These are phyloP conservation scores for Euplexia lucipara DNA, from an alignment of 2,888 invertebrate species.

Conservation along the genomic window DNA sequence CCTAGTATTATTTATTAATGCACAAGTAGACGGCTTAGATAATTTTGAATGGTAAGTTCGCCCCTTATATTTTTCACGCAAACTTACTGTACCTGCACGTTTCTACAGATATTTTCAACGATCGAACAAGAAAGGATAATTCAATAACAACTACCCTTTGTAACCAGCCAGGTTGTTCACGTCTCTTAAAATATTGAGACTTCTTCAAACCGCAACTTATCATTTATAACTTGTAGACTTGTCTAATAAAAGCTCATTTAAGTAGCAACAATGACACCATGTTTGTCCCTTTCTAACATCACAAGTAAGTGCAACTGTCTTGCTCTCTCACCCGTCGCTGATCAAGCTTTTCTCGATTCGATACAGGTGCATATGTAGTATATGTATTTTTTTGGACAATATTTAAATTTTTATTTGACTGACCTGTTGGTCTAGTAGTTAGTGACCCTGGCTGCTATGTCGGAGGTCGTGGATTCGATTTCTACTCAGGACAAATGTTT, in stretches of 20 bases:
- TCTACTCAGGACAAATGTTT: too few species aligned
- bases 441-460: too few species aligned
- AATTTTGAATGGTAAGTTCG: too few species aligned
- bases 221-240: slow-evolving; percentile 55
- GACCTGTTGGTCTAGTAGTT: too few species aligned
- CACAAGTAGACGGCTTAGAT: too few species aligned
- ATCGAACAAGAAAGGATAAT: background rate
- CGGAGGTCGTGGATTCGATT: too few species aligned
- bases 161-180: slow-evolving; percentile 22
- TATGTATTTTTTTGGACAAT: slow-evolving; percentile 28
- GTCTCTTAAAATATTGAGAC: slow-evolving; percentile 41
- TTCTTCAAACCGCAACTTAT: slow-evolving; percentile 24
- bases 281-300: slow-evolving; percentile 41
- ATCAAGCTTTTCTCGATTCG: slow-evolving; percentile 65
- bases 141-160: slow-evolving; percentile 2
- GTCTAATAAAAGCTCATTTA: slow-evolving; percentile 62
- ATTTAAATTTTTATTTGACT: too few species aligned
- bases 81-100: too few species aligned
- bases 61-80: too few species aligned
- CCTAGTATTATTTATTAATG: too few species aligned
- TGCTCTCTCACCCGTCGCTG: slow-evolving; percentile 53
- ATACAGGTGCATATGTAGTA: slow-evolving; percentile 65
- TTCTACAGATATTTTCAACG: background rate
- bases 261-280: slow-evolving; percentile 34
- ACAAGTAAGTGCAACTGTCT: slow-evolving; percentile 16